Percentiles rank a stretch among this genome's conserved stretches.
Evolutionary conservation across 2,113 vertebrate species (phyloP).

Genomic region (Prinia subflava): DNA sequence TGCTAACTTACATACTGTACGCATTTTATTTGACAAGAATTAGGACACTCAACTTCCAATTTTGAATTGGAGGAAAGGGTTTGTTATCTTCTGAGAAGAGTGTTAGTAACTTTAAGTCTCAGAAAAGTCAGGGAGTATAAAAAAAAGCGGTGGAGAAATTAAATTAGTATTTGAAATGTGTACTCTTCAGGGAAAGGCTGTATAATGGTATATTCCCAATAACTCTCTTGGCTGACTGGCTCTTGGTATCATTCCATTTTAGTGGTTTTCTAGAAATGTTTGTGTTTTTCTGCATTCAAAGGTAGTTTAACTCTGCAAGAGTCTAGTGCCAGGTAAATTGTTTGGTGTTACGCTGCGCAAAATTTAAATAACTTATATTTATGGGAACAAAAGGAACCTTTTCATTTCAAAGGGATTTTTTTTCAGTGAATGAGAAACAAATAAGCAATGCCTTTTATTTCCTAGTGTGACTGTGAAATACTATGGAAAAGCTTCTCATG

Average conservation of each 20-base stretch:
- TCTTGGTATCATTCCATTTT: not conserved
- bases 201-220: not conserved
- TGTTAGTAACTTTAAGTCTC: not conserved
- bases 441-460: conserved; percentile 66
- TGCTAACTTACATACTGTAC: not conserved
- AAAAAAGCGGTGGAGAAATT: not conserved
- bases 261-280: not conserved
- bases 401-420: not conserved
- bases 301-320: not conserved
- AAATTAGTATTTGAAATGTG: not conserved
- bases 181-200: not conserved
- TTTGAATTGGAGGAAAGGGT: not conserved
- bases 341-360: not conserved
- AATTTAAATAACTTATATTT: not conserved
- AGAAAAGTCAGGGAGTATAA: not conserved
- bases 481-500: conserved; percentile 85
- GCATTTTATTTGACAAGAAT: not conserved
- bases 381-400: not conserved
- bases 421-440: conserved; percentile 26
- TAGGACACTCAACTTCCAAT: not conserved
- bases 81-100: not conserved
- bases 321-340: not conserved
- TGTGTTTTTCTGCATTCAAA: not conserved
- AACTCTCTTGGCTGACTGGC: not conserved
- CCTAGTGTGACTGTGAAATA: conserved; percentile 87